Evolutionary conservation across 1,140 invertebrate genomes (phyloP).

Genomic region (Potamilus streckersoni): DNA sequence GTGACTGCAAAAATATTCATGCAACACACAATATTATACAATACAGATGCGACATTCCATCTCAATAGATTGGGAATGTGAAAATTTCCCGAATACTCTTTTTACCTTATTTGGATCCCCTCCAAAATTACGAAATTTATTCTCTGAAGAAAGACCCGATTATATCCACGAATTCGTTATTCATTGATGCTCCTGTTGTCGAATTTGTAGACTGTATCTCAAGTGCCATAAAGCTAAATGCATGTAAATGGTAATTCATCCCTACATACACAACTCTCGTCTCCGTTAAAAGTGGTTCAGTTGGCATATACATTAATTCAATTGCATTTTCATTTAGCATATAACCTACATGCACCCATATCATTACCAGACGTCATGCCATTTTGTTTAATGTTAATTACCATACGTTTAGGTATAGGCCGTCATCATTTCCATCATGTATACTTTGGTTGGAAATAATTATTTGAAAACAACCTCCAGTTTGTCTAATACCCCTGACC

Average conservation of each 20-base stretch:
- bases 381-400: constrained; percentile 38
- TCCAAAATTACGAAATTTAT: constrained; percentile 90
- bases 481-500: constrained; percentile 28
- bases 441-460: neutral
- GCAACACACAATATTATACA: too few species aligned
- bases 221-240: constrained; percentile 16
- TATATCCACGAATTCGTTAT: constrained; percentile 95
- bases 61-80: too few species aligned
- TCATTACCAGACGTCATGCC: constrained; percentile 39
- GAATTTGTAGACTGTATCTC: constrained; percentile 28
- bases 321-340: constrained; percentile 7
- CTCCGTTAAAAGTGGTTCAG: constrained; percentile 4
- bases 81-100: too few species aligned
- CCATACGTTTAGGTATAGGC: constrained; percentile 57
- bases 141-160: constrained; percentile 90
- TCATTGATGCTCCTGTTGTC: constrained; percentile 78
- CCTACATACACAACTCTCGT: constrained; percentile 60
- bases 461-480: constrained; percentile 4
- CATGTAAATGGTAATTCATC: constrained; percentile 52
- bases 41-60: too few species aligned
- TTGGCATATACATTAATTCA: constrained; percentile 2
- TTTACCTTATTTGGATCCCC: constrained; percentile 84
- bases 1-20: too few species aligned
- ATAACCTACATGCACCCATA: constrained; percentile 50
- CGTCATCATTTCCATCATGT: constrained; percentile 46